Base-by-base conservation (phyloP, 2,113 vertebrate species). In the Mesocricetus auratus region DNA sequence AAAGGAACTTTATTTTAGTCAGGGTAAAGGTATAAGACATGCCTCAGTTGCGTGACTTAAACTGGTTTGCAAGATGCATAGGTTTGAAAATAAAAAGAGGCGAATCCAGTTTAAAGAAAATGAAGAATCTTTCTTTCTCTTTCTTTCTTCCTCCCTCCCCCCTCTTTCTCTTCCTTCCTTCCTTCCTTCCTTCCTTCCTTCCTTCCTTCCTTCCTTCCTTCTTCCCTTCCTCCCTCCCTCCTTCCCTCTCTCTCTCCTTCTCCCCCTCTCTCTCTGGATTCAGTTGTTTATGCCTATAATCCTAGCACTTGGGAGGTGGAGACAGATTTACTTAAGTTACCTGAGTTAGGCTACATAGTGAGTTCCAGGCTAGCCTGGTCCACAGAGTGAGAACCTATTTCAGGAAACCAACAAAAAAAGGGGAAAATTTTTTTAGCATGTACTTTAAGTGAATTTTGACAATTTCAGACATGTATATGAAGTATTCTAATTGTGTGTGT, bases 51-150 rank as follows among this genome's bases (percentile, higher is more conserved):
- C 11, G 15, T 93, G 24, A 56, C 66, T 86, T 91, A 89, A 95
- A 86, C 39, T 86, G 87, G 82, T 50, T 95, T 94, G 29, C 60
- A 69, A 94, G 53, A 45, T 31, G 31, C 24, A 45, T 81, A 86
- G 60, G 47, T 13, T 94, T 81, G 60, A 64, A 60, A 83, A 31
- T 60, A 62, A 85, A n/a, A 64, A 7, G 58, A 85, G 26, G 4
- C 26, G 39, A 85, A 64, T 85, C 39, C 58, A 60, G 13, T 60
- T 75, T 78, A 47, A 47, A 47, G 8, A 62, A 42, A 31, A 62
- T 45, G n/a, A 85, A 3, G 15, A 42, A 62, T 42, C 19, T 81
- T 81, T 15, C 22, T 10, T 11, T 10, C 26, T 66, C 60, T 21
- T 6, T 21, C 60, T 21, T 6, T 62, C 60, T 19, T 6, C 21